Base-by-base conservation (phyloP, 2,797 vertebrate genomes). In the Dipus sagitta region DNA sequence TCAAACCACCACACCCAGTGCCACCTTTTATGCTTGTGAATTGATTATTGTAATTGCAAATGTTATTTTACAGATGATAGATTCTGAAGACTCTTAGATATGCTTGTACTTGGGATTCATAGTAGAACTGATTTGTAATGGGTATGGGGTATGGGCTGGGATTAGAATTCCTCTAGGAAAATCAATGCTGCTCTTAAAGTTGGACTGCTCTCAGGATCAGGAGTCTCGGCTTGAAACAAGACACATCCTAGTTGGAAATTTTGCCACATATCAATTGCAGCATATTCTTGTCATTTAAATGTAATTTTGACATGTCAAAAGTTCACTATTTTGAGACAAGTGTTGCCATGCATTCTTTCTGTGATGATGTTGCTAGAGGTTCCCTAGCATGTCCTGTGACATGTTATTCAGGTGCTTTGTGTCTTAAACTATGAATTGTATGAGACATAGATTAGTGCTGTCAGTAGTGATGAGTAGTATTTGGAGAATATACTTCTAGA, bases 21-120 rank as follows among this genome's bases (percentile, higher is more conserved):
- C 11, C 18, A 83, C 1, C 24, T 77, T 89, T 81, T 93, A n/a
- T 88, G 20, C 81, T 83, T 87, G 8, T 93, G 52, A 90, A 83
- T 30, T 90, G n/a, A 54, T 82, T 38, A 77, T 94, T 95, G 11
- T 85, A 23, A 32, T 84, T 78, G 34, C 86, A 42, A 90, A 0
- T 74, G 18, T 91, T 94, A 79, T 83, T 95, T 95, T 89, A 13
- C 54, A 86, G 91, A 86, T 34, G 20, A 67, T 65, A 18, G 28
- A 67, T 24, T 77, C 24, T 70, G 60, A 78, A 77, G 28, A 88
- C n/a, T 88, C 23, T 91, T 17, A 82, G 30, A 4, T 95, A 17
- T 92, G 20, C 71, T 34, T 86, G 30, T 86, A 26, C 38, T 94
- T 93, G 54, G 47, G 9, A 82, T 94, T 86, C 92, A 6, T 86